Percentiles rank a stretch among this genome's conserved stretches.
These are phyloP conservation scores for Neodiprion lecontei DNA, from an alignment of 1,140 invertebrate genomes.

Conservation along the genomic window DNA sequence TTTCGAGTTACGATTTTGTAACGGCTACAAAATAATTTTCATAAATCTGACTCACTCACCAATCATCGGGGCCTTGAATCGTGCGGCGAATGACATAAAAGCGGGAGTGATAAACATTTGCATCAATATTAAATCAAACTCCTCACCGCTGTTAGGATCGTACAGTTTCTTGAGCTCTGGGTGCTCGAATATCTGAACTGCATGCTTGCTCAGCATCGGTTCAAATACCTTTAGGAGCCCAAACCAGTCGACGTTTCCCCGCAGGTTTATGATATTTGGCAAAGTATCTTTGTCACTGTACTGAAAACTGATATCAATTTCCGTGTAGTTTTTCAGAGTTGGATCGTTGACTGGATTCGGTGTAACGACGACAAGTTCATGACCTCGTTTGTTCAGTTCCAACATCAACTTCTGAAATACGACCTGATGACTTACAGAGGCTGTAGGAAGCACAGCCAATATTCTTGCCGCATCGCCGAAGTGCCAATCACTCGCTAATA, in stretches of 20 bases:
- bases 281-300: too few species aligned
- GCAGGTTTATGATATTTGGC: background rate
- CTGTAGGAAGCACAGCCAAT: conserved; percentile 45
- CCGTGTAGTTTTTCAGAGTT: too few species aligned
- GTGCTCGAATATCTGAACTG: background rate
- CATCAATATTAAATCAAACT: conserved; percentile 15
- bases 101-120: background rate
- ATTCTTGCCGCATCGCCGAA: conserved; percentile 25
- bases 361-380: conserved; percentile 31
- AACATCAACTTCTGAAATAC: conserved; percentile 47
- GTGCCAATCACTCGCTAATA: background rate
- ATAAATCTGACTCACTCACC: background rate
- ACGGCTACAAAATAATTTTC: too few species aligned
- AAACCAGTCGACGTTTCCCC: too few species aligned
- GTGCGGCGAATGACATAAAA: background rate
- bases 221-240: background rate
- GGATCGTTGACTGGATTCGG: conserved; percentile 38
- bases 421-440: conserved; percentile 49
- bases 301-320: too few species aligned
- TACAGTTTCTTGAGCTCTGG: too few species aligned
- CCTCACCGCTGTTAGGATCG: background rate
- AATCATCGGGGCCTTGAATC: conserved; percentile 9
- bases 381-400: conserved; percentile 11
- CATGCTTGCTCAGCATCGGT: background rate
- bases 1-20: too few species aligned